Evolutionary conservation across 2,888 invertebrate species (phyloP), one percentile per base, ranked within the genome.

Genomic region (Drosophila rubida): DNA sequence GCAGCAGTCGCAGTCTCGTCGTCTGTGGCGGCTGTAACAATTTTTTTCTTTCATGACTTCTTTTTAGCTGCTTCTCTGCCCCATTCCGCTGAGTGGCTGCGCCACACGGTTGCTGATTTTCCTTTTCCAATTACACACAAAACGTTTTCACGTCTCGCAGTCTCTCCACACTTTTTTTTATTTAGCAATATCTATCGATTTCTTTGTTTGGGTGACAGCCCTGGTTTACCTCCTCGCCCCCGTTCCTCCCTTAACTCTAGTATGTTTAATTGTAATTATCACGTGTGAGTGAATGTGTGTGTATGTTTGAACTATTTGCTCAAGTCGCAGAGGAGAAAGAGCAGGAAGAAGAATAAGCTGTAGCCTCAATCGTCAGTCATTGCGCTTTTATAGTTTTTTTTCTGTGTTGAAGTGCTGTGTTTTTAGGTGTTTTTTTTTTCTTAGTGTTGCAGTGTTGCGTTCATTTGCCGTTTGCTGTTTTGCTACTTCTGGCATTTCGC

Each of bases 221-320:
- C 16, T 16, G 45, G 9, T 22, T 11, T 23, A 39, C 37, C 16
- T 8, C 7, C 11, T 13, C 9, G 23, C 11, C 16, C 5, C 2
- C 30, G 32, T 41, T 27, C 58, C 30, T 44, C 59, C 45, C 60
- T 60, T 48, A n/a, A 5, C 32, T 45, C 39, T 58, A 58, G 53
- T 76, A 79, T 80, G 87, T 83, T 83, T 84, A 83, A 87, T 83
- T 83, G 87, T 86, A 83, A 83, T 83, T 83, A 83, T 71, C 69
- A 71, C 65, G 55, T 58, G 51, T 62, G 13, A 39, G 49, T 48
- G 50, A 45, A 55, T 63, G 68, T 44, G 25, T 54, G 30, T 51
- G 27, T 25, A 49, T 61, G 60, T 59, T 57, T 44, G 60, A 62
- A 45, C 60, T 65, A 70, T 71, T 62, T 51, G 59, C 70, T 75